These are phyloP conservation scores for Caradrina kadenii DNA, from an alignment of 2,888 invertebrate genomes.

Conservation along the genomic window DNA sequence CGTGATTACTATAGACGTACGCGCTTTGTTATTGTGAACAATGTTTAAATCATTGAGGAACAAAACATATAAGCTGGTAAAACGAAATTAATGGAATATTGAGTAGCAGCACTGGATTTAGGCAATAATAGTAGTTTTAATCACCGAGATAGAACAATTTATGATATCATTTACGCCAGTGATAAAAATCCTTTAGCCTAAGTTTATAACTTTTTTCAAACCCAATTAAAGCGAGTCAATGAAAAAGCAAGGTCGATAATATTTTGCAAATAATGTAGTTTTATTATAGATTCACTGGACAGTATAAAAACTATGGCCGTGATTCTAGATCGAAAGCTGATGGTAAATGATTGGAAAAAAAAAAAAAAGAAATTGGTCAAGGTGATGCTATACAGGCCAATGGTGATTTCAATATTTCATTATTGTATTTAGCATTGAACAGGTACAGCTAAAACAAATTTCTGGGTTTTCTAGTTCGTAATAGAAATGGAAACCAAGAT, in stretches of 20 bases:
- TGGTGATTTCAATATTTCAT: constrained; percentile 27
- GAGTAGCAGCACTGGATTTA: not conserved
- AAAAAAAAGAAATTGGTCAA: constrained; percentile 59
- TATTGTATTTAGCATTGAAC: constrained; percentile 1
- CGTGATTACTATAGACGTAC: constrained; percentile 29
- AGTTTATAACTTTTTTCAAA: not conserved
- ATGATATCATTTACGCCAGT: not conserved
- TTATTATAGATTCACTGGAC: constrained; percentile 12
- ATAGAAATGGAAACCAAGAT: constrained; percentile 12
- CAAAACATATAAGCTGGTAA: too few species aligned
- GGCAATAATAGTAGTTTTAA: not conserved
- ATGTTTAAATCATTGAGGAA: constrained; percentile 16
- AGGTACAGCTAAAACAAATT: constrained; percentile 1
- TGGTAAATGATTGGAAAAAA: constrained; percentile 27
- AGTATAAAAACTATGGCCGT: constrained; percentile 43
- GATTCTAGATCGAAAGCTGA: constrained; percentile 28
- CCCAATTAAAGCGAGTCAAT: not conserved
- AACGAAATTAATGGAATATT: not conserved
- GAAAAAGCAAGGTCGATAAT: constrained; percentile 32
- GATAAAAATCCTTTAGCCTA: not conserved
- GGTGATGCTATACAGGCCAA: constrained; percentile 30
- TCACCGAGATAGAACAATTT: too few species aligned
- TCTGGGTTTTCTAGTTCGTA: constrained; percentile 23
- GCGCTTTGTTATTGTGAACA: constrained; percentile 33
- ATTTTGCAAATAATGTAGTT: constrained; percentile 38